Base-by-base conservation (phyloP, 2,888 invertebrate genomes). In the Sussaba pulchella region DNA sequence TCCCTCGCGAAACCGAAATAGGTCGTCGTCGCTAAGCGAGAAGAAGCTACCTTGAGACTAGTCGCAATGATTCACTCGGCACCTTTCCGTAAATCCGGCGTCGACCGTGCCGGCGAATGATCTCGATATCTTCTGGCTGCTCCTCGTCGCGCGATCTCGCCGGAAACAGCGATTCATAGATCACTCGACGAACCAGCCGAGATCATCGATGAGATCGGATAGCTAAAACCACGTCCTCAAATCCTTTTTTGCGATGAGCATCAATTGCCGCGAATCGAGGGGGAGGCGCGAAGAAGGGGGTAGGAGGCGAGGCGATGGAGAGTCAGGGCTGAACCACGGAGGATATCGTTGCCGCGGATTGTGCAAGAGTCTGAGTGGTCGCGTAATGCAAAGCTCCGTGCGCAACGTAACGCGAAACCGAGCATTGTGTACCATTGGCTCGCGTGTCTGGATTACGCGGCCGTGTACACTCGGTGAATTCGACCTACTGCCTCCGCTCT, bases 371-470 rank as follows among this genome's bases (percentile, higher is more conserved):
- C 54, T 39, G 52, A 72, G 73, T 54, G 52, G 69, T 61, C 75
- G 70, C 69, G 80, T 81, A 82, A 83, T 70, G 78, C 47, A 78
- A 82, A 85, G 81, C 77, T 70, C 61, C 63, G 67, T 81, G 84
- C 84, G 85, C 87, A 84, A 86, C 86, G 90, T 89, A 90, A 90
- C 79, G 83, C 84, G 89, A 90, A 87, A 89, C 90, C 79, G 81
- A 72, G 84, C 85, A 88, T 88, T 88, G 88, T 89, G 83, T 83
- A 84, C 83, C 84, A 88, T 86, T 85, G 76, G 78, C 78, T 83
- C 69, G 80, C 73, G 82, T 82, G 75, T 80, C 82, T 78, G 41
- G 74, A 83, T 83, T 82, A 82, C 83, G 78, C 80, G 78, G 78
- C 73, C 66, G 73, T 80, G 70, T 57, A 81, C 74, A 81, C 66